Percentiles rank a stretch among this genome's conserved stretches.
Conservation (phyloP, 1,140 invertebrate genomes). For the Drosophila paulistorum region DNA sequence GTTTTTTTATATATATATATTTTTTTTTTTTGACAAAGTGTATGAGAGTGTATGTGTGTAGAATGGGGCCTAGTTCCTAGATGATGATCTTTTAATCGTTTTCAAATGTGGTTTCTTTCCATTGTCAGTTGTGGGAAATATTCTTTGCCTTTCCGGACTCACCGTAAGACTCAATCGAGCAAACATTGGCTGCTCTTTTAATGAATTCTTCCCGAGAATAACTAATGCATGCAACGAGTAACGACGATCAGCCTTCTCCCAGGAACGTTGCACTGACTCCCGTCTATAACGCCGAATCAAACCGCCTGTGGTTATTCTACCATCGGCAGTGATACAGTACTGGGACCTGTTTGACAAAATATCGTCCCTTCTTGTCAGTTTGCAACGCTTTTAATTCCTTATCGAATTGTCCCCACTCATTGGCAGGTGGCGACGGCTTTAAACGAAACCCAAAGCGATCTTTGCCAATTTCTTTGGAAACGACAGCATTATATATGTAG, state of each 20-base stretch:
- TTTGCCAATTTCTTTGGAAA: background rate
- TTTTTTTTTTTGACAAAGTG: no score
- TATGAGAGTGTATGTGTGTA: no score
- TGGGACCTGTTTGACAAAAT: constrained; percentile 31
- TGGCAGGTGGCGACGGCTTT: no score
- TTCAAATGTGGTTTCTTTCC: background rate
- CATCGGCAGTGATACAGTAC: constrained; percentile 21
- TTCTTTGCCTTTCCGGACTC: background rate
- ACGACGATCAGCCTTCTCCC: background rate
- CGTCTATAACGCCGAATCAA: background rate
- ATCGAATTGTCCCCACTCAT: no score
- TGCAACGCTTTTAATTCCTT: no score
- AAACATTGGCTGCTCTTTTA: background rate
- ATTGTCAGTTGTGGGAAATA: background rate
- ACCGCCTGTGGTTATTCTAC: background rate
- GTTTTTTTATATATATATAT: no score
- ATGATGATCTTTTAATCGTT: background rate
- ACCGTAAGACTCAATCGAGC: background rate
- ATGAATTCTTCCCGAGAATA: background rate
- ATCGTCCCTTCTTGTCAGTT: background rate
- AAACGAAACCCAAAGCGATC: background rate
- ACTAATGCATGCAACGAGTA: background rate
- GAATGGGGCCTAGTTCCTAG: background rate
- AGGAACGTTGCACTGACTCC: background rate
- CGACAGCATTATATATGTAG: background rate